Conservation (phyloP, 2,888 invertebrate species). For the Noctuana brunneofusca region DNA sequence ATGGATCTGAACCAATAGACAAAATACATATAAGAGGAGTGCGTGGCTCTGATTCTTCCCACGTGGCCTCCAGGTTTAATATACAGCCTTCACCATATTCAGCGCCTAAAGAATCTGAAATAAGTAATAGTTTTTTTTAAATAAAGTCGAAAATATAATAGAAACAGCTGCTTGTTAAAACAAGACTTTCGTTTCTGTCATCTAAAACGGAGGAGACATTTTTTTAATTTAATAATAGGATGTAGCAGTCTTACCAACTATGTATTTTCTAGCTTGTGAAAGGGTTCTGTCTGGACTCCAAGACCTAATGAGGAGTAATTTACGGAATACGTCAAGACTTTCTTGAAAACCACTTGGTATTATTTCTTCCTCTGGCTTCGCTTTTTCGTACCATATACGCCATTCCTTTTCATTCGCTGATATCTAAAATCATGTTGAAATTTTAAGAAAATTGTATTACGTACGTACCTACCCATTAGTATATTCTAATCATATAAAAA, state of each 20-base stretch:
- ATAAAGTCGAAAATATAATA: too few species aligned
- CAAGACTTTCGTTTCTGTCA: too few species aligned
- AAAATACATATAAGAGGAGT: conserved; percentile 96
- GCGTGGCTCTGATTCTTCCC: conserved; percentile 93
- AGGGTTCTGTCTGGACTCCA: conserved; percentile 98
- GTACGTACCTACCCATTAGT: too few species aligned
- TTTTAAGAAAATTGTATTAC: background rate
- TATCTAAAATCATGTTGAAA: conserved; percentile 80
- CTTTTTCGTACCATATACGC: conserved; percentile 95
- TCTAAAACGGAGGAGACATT: too few species aligned
- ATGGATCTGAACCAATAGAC: conserved; percentile 98
- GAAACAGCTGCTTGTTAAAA: too few species aligned
- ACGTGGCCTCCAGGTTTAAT: conserved; percentile 94
- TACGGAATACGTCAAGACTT: conserved; percentile 93
- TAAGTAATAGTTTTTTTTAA: too few species aligned
- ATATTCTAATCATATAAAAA: background rate
- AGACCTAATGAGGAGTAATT: conserved; percentile 92
- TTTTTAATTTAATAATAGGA: background rate
- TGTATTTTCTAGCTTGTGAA: conserved; percentile 95
- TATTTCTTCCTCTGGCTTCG: conserved; percentile 94
- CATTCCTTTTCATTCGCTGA: conserved; percentile 93
- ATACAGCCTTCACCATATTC: conserved; percentile 96
- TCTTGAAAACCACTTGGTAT: conserved; percentile 95
- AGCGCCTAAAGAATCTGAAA: conserved; percentile 89
- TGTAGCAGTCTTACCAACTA: conserved; percentile 84